phyloP scores from a whole-genome alignment of 2,888 invertebrate genomes.

The Octonoba sinensis region DNA sequence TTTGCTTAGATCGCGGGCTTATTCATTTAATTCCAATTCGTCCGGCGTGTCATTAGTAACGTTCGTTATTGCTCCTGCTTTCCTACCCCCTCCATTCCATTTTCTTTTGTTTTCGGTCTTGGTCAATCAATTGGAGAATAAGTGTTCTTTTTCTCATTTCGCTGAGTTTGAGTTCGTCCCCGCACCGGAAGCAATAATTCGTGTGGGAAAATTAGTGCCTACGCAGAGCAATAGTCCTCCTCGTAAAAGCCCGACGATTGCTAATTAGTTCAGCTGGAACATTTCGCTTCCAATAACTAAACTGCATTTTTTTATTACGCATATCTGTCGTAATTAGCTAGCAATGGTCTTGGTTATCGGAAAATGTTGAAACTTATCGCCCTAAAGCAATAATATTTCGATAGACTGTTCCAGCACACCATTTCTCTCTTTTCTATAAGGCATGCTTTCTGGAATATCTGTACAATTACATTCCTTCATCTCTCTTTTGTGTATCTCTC shows the following conservation, averaged over 20 bases:
- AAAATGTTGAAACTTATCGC: slow-evolving; percentile 54
- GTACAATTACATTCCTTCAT: no score
- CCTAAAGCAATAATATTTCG: slow-evolving; percentile 33
- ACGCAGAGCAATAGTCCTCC: slow-evolving; percentile 49
- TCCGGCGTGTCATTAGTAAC: slow-evolving; percentile 39
- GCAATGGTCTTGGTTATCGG: slow-evolving; percentile 58
- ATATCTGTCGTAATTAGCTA: slow-evolving; percentile 61
- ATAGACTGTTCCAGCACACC: slow-evolving; percentile 16
- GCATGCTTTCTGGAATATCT: no score
- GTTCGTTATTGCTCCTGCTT: slow-evolving; percentile 17
- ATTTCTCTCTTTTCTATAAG: not conserved
- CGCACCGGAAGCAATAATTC: slow-evolving; percentile 58
- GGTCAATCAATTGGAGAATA: slow-evolving; percentile 59
- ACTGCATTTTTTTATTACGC: slow-evolving; percentile 52
- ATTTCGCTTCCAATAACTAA: slow-evolving; percentile 57
- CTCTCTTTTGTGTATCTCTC: no score
- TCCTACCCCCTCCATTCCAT: slow-evolving; percentile 21
- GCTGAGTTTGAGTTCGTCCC: slow-evolving; percentile 55
- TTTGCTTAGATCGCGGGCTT: slow-evolving; percentile 33
- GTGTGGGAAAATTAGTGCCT: slow-evolving; percentile 56
- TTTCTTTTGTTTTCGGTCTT: slow-evolving; percentile 60
- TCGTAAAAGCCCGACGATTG: slow-evolving; percentile 27
- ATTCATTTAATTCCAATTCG: slow-evolving; percentile 50
- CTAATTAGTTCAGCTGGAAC: slow-evolving; percentile 56
- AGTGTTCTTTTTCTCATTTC: slow-evolving; percentile 59